Base-by-base conservation (phyloP, 2,113 vertebrate genomes). In the Nibea albiflora region DNA sequence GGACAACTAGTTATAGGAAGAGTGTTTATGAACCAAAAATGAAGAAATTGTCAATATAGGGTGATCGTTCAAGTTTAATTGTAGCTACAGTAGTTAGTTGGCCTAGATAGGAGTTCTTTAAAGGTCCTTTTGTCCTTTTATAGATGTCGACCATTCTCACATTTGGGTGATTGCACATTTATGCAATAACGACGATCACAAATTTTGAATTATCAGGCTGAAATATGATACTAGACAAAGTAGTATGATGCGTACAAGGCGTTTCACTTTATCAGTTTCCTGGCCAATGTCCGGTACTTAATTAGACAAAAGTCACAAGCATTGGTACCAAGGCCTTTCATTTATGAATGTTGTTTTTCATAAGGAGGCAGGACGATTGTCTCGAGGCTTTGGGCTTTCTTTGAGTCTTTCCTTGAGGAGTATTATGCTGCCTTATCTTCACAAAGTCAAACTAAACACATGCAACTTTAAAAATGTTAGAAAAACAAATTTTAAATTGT, bases 1-100 rank as follows among this genome's bases (percentile, higher is more conserved):
- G 50, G 73, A 62, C 28, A 52, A 52, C 49, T 35, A 72, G 61
- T 26, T 76, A 5, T 73, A 15, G 66, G 22, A 67, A 11, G 22
- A 39, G 26, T 26, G n/a, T 50, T 73, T 9, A 70, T 64, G 28
- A 76, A 71, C 14, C 10, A 52, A 4, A 9, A 39, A 39, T 39
- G 2, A 60, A 17, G 6, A 62, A 42, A 64, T 35, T 31, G n/a
- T 22, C 24, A 65, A 39, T 26, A 35, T 16, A 4, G 31, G 16
- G 11, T 3, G 2, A 14, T 28, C 1, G 5, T 15, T 63, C 28
- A 11, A 9, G 19, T 74, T 19, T 54, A 7, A 47, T 56, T 49
- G 24, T 11, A 67, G 8, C 28, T 39, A 19, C 31, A 49, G 20
- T 63, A 5, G 44, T 53, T 22, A n/a, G 2, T 39, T 35, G 46